These are phyloP conservation scores for Drosophila quinaria DNA, from an alignment of 2,888 invertebrate species.

Conservation along the genomic window DNA sequence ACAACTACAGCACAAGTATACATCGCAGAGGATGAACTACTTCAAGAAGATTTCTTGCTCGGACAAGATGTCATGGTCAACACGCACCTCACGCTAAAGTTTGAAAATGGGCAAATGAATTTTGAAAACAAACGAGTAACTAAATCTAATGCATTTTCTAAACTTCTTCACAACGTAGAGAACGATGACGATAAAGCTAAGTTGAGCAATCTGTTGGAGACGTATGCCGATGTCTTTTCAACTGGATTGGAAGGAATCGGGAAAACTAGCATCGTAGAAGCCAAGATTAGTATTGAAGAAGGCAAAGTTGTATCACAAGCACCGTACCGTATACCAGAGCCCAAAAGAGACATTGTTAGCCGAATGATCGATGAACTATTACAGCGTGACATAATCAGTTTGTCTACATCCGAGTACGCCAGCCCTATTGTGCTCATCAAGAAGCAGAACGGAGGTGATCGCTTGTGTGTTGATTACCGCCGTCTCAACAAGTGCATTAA, in stretches of 20 bases:
- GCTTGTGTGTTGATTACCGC: conserved; percentile 21
- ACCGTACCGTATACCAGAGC: background rate
- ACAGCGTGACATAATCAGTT: background rate
- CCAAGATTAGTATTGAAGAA: conserved; percentile 6
- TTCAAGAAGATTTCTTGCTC: conserved; percentile 1
- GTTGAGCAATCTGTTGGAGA: background rate
- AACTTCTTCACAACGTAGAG: background rate
- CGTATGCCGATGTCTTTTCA: conserved; percentile 3
- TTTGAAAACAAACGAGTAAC: background rate
- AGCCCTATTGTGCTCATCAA: background rate
- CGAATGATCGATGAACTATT: background rate
- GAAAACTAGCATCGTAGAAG: conserved; percentile 7
- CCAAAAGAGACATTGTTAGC: background rate
- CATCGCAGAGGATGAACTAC: conserved; percentile 3
- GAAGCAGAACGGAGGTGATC: conserved; percentile 20
- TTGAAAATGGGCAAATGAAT: background rate
- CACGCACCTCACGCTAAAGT: background rate
- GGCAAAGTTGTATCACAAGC: conserved; percentile 4
- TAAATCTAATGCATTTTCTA: background rate
- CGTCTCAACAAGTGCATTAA: conserved; percentile 6
- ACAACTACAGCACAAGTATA: background rate
- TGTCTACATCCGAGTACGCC: conserved; percentile 4
- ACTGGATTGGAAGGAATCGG: conserved; percentile 4
- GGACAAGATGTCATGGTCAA: conserved; percentile 4
- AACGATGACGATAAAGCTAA: background rate